Evolutionary conservation across 2,797 vertebrate genomes (phyloP).

Genomic region (Eulemur rubriventer): DNA sequence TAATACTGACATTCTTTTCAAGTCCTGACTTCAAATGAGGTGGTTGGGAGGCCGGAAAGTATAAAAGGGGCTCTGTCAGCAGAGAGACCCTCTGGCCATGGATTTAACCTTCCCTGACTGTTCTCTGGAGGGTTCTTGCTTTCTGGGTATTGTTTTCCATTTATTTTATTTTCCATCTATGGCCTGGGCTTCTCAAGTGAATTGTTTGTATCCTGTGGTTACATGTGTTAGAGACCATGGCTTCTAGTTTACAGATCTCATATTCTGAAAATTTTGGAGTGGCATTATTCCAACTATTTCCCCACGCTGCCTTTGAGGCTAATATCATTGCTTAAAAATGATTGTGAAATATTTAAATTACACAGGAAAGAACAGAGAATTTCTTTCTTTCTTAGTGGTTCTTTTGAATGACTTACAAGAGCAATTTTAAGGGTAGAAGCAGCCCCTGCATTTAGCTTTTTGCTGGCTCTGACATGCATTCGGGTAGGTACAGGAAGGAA

Average conservation of each 20-base stretch:
- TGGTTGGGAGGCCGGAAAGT: neutral
- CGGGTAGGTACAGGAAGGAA: neutral
- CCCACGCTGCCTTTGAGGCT: neutral
- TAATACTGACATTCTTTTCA: neutral
- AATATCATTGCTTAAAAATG: conserved; percentile 29
- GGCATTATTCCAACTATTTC: conserved; percentile 6
- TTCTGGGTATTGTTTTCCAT: neutral
- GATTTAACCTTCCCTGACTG: neutral
- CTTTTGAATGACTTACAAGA: neutral
- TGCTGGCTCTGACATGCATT: neutral
- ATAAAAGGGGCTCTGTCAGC: neutral
- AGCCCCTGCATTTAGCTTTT: neutral
- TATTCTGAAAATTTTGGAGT: neutral
- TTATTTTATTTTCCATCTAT: neutral
- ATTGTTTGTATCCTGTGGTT: conserved; percentile 18
- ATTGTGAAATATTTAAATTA: conserved; percentile 47
- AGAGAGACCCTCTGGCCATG: neutral
- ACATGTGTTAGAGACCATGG: neutral
- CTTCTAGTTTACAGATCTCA: neutral
- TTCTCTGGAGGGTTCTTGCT: neutral
- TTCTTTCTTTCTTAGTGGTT: conserved; percentile 22
- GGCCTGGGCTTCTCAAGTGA: neutral
- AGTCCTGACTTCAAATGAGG: neutral
- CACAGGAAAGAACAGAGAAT: neutral
- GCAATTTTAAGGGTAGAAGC: neutral